A percentile compares a stretch with the other conserved stretches of the same genome.
Conservation (phyloP, 1,140 invertebrate species). For the Acromyrmex charruanus region DNA sequence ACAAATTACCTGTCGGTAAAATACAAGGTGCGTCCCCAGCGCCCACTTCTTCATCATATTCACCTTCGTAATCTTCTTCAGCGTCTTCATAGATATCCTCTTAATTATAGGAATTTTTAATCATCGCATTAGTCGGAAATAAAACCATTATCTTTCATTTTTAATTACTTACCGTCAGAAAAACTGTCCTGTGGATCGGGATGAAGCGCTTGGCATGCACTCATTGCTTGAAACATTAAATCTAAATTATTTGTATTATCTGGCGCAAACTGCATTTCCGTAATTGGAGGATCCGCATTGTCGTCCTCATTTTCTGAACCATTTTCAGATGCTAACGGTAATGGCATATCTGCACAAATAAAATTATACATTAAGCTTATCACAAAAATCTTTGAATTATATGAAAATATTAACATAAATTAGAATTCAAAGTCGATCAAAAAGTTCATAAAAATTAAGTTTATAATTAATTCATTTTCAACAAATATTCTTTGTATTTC, state of each 20-base stretch:
- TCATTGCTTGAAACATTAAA: constrained; percentile 90
- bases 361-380: constrained; percentile 34
- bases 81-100: constrained; percentile 87
- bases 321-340: constrained; percentile 79
- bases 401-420: not conserved
- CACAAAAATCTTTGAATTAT: not conserved
- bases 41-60: constrained; percentile 81
- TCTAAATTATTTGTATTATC: constrained; percentile 88
- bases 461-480: not conserved
- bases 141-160: not conserved
- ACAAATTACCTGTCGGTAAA: constrained; percentile 79
- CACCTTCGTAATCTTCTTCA: constrained; percentile 84
- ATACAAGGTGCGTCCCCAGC: constrained; percentile 82
- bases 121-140: constrained; percentile 14
- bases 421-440: not conserved
- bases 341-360: constrained; percentile 76
- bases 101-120: constrained; percentile 74
- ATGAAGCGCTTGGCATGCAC: constrained; percentile 90
- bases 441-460: not conserved
- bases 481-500: not conserved
- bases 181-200: constrained; percentile 88
- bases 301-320: constrained; percentile 86
- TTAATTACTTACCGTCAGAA: constrained; percentile 83
- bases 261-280: constrained; percentile 91
- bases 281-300: constrained; percentile 86